A percentile compares a stretch with the other conserved stretches of the same genome.
phyloP scores from a whole-genome alignment of 2,888 invertebrate species.

The Chymomyza caudatula region DNA sequence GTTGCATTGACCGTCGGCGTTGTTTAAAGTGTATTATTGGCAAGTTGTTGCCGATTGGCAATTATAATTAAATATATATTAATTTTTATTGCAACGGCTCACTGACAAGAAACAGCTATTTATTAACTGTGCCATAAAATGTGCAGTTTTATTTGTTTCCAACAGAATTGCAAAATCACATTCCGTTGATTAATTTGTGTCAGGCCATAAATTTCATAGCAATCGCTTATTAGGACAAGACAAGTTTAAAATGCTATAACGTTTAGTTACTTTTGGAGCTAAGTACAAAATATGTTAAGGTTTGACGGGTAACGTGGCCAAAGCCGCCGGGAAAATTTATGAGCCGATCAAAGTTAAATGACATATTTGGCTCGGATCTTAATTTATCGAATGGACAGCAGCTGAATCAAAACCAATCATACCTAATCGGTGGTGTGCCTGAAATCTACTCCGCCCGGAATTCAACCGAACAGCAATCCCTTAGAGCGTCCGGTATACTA shows the following conservation, averaged over 20 bases:
- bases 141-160: neutral
- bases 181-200: slow-evolving; percentile 1
- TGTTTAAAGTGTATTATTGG: neutral
- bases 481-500: too few species aligned
- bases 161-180: neutral
- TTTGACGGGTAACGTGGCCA: too few species aligned
- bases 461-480: too few species aligned
- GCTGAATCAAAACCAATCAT: too few species aligned
- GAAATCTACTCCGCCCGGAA: too few species aligned
- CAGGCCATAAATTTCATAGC: neutral
- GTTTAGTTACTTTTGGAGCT: neutral
- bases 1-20: slow-evolving; percentile 42
- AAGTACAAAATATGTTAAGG: neutral
- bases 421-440: too few species aligned
- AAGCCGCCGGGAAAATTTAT: too few species aligned
- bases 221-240: neutral
- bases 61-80: slow-evolving; percentile 38
- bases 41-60: slow-evolving; percentile 38
- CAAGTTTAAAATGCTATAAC: too few species aligned
- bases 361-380: too few species aligned
- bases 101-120: slow-evolving; percentile 26
- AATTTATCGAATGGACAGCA: too few species aligned
- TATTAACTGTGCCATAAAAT: slow-evolving; percentile 37
- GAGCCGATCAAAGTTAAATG: too few species aligned
- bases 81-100: slow-evolving; percentile 4